Evolutionary conservation across 2,888 invertebrate species (phyloP).

Genomic region (Apamea sordens): DNA sequence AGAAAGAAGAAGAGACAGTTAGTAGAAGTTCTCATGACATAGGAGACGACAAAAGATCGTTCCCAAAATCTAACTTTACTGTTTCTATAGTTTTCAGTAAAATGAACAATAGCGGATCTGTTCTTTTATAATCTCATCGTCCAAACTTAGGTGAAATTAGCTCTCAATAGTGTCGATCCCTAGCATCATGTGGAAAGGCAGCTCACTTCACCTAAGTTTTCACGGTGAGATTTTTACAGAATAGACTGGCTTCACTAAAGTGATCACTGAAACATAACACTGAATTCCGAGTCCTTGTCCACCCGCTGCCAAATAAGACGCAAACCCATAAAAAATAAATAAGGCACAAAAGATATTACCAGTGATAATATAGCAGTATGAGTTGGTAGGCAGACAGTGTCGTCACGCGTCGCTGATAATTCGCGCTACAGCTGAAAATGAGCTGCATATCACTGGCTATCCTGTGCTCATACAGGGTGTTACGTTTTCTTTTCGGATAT

Average conservation of each 20-base stretch:
- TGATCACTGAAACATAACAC: not conserved
- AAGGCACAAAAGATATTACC: slow-evolving; percentile 30
- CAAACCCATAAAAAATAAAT: slow-evolving; percentile 35
- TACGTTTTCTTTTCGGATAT: not conserved
- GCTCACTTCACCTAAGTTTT: too few relatives aligned
- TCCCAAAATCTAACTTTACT: not conserved
- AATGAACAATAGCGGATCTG: not conserved
- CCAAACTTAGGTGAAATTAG: too few relatives aligned
- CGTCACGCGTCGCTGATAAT: slow-evolving; percentile 80
- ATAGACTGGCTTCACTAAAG: not conserved
- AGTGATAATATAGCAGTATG: slow-evolving; percentile 12
- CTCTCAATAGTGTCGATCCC: too few relatives aligned
- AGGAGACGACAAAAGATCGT: not conserved
- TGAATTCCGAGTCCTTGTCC: not conserved
- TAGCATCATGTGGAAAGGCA: not conserved
- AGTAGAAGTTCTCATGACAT: not conserved
- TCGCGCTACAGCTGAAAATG: slow-evolving; percentile 79
- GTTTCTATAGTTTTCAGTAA: not conserved
- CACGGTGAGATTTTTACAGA: not conserved
- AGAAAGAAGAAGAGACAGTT: too few relatives aligned
- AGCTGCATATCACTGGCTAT: slow-evolving; percentile 79
- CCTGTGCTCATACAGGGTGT: slow-evolving; percentile 57
- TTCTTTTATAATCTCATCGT: too few relatives aligned
- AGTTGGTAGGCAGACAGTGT: slow-evolving; percentile 40
- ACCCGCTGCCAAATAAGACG: slow-evolving; percentile 7